These are phyloP conservation scores for Borostomias antarcticus DNA, from an alignment of 2,797 vertebrate genomes.

Conservation along the genomic window DNA sequence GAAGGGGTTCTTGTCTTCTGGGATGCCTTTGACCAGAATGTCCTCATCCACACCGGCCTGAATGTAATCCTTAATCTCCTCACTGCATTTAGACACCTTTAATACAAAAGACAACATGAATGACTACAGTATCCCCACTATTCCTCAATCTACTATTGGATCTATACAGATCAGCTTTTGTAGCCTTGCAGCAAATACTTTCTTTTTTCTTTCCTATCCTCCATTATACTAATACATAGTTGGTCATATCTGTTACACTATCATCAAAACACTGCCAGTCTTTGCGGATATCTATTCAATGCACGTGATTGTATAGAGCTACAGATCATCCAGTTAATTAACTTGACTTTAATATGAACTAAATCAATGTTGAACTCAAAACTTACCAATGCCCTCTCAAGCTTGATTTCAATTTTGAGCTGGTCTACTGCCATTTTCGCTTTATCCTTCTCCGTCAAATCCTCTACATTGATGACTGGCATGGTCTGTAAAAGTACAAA, in stretches of 20 bases:
- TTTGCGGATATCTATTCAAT: too few relatives aligned
- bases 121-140: not conserved
- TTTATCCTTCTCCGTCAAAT: slow-evolving; percentile 92
- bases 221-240: too few relatives aligned
- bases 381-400: slow-evolving; percentile 90
- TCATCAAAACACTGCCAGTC: too few relatives aligned
- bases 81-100: slow-evolving; percentile 95
- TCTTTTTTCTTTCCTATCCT: too few relatives aligned
- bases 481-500: slow-evolving; percentile 69
- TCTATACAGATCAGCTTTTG: too few relatives aligned
- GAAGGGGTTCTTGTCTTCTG: slow-evolving; percentile 97
- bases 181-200: too few relatives aligned
- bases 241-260: too few relatives aligned
- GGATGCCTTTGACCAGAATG: slow-evolving; percentile 90
- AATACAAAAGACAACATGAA: slow-evolving; percentile 16
- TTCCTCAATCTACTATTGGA: too few relatives aligned
- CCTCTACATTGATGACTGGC: slow-evolving; percentile 90
- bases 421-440: slow-evolving; percentile 91
- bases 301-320: too few relatives aligned
- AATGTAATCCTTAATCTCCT: slow-evolving; percentile 94
- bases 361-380: too few relatives aligned
- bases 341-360: too few relatives aligned
- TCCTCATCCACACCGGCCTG: slow-evolving; percentile 88
- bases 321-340: too few relatives aligned
- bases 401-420: slow-evolving; percentile 87